These are phyloP conservation scores for Halichoeres trimaculatus DNA, from an alignment of 2,113 vertebrate species.

Conservation along the genomic window DNA sequence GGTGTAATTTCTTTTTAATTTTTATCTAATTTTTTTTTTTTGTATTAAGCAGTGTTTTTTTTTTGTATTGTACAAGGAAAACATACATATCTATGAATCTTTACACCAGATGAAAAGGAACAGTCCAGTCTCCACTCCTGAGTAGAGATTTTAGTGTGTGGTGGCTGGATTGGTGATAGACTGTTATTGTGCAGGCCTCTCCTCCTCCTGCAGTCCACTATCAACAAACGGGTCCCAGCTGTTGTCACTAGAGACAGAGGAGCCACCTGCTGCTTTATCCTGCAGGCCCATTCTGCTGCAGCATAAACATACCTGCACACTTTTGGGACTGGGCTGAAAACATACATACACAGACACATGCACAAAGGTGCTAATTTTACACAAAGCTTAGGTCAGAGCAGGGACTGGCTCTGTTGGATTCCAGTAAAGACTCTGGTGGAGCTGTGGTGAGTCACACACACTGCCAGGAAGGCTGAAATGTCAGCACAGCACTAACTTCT, in stretches of 20 bases:
- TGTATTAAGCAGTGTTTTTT: no score
- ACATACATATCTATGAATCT: no score
- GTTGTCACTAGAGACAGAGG: constrained; percentile 40
- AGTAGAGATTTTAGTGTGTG: constrained; percentile 1
- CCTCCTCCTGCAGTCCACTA: constrained; percentile 34
- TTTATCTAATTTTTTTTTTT: no score
- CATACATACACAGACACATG: constrained; percentile 13
- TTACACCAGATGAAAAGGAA: no score
- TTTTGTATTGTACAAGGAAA: no score
- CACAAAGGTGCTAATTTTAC: constrained; percentile 48
- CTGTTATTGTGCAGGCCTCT: constrained; percentile 8
- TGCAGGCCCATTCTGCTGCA: constrained; percentile 64
- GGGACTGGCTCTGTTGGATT: constrained; percentile 42
- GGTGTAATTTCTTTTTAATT: no score
- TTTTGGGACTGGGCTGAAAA: constrained; percentile 20
- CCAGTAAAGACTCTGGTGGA: constrained; percentile 52
- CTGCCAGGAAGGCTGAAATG: constrained; percentile 58
- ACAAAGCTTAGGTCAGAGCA: constrained; percentile 28
- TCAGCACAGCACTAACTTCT: constrained; percentile 8
- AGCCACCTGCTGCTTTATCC: constrained; percentile 68
- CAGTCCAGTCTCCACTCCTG: no score
- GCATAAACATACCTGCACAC: constrained; percentile 68
- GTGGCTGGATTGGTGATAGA: constrained; percentile 8
- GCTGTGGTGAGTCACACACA: constrained; percentile 47
- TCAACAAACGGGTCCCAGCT: constrained; percentile 60